phyloP scores from a whole-genome alignment of 23 tunicate genomes.

The Ciona savignyi region DNA sequence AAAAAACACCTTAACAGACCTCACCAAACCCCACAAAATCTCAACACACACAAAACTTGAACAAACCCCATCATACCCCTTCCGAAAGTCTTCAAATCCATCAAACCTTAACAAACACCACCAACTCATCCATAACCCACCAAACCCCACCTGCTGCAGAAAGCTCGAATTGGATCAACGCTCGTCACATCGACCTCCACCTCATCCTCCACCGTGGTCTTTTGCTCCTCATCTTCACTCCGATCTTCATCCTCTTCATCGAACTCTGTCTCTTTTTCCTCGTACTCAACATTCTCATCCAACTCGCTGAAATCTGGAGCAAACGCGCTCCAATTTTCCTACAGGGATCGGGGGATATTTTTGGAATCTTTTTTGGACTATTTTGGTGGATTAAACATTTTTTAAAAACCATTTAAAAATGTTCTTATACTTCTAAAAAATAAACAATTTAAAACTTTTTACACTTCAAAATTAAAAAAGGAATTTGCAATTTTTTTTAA shows the following conservation, averaged over 20 bases:
- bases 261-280: slow-evolving; percentile 91
- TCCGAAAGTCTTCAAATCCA: too few species aligned
- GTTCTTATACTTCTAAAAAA: neutral
- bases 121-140: too few species aligned
- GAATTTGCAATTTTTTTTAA: too few species aligned
- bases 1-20: too few species aligned
- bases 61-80: too few species aligned
- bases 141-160: slow-evolving; percentile 62
- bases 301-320: slow-evolving; percentile 95
- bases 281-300: slow-evolving; percentile 96
- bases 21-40: too few species aligned
- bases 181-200: slow-evolving; percentile 74
- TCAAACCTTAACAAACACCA: too few species aligned
- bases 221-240: slow-evolving; percentile 36
- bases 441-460: neutral
- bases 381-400: too few species aligned
- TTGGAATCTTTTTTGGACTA: too few species aligned
- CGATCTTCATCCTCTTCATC: slow-evolving; percentile 97
- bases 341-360: neutral
- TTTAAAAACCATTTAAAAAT: neutral
- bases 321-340: slow-evolving; percentile 98
- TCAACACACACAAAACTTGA: too few species aligned
- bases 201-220: slow-evolving; percentile 41
- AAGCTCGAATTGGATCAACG: slow-evolving; percentile 74
- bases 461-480: neutral